Conservation (phyloP, 1,140 invertebrate species). For the Nasonia giraulti region DNA sequence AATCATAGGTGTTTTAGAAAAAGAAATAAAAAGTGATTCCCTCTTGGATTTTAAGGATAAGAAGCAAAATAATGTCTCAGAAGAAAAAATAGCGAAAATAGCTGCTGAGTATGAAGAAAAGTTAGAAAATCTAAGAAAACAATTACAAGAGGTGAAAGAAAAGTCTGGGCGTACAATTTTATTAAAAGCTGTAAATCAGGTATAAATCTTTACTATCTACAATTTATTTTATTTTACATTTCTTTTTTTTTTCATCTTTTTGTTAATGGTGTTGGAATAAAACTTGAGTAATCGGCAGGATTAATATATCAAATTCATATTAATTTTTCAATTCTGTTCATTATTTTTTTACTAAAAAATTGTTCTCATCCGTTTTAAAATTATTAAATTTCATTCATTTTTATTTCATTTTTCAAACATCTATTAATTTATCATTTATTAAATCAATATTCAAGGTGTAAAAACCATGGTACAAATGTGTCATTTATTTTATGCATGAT, state of each 20-base stretch:
- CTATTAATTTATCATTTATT: neutral
- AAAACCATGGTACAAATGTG: neutral
- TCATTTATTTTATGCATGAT: slow-evolving; percentile 22
- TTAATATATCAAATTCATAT: too few relatives aligned
- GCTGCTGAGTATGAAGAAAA: slow-evolving; percentile 69
- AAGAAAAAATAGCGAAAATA: slow-evolving; percentile 37
- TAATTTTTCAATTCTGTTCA: too few relatives aligned
- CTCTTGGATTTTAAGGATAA: neutral
- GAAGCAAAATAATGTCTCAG: slow-evolving; percentile 12
- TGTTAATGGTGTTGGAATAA: neutral
- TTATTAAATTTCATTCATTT: neutral
- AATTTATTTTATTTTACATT: neutral
- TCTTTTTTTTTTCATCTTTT: neutral
- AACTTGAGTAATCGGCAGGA: neutral
- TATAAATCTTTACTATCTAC: slow-evolving; percentile 44
- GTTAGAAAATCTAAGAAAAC: slow-evolving; percentile 69
- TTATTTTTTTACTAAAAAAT: neutral
- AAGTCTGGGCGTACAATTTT: slow-evolving; percentile 56
- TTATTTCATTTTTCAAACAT: neutral
- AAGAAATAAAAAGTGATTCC: neutral
- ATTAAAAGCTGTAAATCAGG: slow-evolving; percentile 62
- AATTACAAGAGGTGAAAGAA: slow-evolving; percentile 72
- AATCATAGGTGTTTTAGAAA: slow-evolving; percentile 13
- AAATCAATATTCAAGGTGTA: slow-evolving; percentile 20
- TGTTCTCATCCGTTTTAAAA: neutral